Percentiles rank a stretch among this genome's conserved stretches.
These are phyloP conservation scores for Champsocephalus gunnari DNA, from an alignment of 2,797 vertebrate species.

Conservation along the genomic window DNA sequence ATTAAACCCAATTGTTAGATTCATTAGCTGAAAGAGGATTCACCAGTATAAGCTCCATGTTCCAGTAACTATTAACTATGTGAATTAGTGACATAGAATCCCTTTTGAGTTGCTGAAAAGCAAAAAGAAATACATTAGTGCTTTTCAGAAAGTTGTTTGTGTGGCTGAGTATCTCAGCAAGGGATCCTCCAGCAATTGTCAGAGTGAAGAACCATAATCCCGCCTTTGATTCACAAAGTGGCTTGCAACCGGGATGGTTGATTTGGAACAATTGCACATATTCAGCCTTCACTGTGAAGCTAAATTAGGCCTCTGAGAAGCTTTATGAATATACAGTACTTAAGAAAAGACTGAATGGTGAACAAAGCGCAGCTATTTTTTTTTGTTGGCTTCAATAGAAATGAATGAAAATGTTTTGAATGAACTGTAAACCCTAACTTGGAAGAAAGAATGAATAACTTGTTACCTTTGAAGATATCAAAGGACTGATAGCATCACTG, in stretches of 20 bases:
- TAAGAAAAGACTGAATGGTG: conserved; percentile 12
- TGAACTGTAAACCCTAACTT: conserved; percentile 24
- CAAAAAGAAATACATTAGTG: conserved; percentile 22
- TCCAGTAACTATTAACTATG: conserved; percentile 26
- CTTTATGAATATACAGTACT: conserved; percentile 44
- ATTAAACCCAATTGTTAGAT: conserved; percentile 47
- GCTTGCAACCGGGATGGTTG: conserved; percentile 37
- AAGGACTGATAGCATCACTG: conserved; percentile 41
- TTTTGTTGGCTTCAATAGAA: background rate
- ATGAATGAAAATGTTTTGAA: conserved; percentile 30
- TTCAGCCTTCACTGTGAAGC: conserved; percentile 38
- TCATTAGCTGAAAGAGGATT: conserved; percentile 47
- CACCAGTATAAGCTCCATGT: conserved; percentile 13
- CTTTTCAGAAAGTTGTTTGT: conserved; percentile 37
- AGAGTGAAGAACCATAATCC: conserved; percentile 40
- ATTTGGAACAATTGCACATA: conserved; percentile 56
- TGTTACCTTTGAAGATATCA: conserved; percentile 57
- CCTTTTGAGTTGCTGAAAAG: conserved; percentile 36
- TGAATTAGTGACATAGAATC: conserved; percentile 31
- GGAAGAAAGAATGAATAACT: conserved; percentile 45
- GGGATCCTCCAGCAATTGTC: conserved; percentile 38
- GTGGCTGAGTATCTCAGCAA: conserved; percentile 33
- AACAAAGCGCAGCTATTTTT: background rate
- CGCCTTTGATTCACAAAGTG: conserved; percentile 59
- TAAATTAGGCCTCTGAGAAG: conserved; percentile 52